phyloP scores from a whole-genome alignment of 2,797 vertebrate species.

The Muscicapa striata region DNA sequence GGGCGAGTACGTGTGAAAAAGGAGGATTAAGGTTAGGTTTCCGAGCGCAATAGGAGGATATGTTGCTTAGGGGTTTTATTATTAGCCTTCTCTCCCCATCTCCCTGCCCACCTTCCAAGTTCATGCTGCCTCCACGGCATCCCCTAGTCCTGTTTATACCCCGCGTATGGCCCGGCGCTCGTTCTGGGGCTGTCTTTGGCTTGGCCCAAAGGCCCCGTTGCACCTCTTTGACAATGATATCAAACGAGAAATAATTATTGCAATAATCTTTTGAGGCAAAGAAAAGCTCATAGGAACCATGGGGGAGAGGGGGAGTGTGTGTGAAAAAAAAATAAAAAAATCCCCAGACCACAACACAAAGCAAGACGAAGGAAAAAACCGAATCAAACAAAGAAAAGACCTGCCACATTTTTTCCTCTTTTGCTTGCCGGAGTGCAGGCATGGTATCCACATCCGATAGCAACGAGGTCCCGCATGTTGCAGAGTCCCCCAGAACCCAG shows the following conservation, averaged over 20 bases:
- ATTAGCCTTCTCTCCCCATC: background rate
- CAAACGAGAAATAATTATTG: constrained; percentile 73
- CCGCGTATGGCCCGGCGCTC: background rate
- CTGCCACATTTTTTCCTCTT: background rate
- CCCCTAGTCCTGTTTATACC: background rate
- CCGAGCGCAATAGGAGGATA: background rate
- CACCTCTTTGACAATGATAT: constrained; percentile 69
- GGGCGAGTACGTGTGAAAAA: background rate
- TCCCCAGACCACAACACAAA: background rate
- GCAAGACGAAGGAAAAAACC: background rate
- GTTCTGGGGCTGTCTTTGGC: background rate
- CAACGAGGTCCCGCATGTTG: no score
- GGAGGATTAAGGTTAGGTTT: constrained; percentile 27
- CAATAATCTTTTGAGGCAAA: background rate
- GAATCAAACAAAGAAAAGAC: background rate
- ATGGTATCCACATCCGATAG: background rate
- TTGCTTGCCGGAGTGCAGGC: background rate
- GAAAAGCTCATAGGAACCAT: background rate
- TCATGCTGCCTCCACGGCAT: background rate
- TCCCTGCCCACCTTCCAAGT: background rate
- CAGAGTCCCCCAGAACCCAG: background rate
- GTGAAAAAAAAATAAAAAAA: background rate
- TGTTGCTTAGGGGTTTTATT: constrained; percentile 18
- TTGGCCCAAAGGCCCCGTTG: background rate
- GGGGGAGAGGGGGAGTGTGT: background rate